Evolutionary conservation across 2,113 vertebrate genomes (phyloP), one percentile per base, ranked within the genome.

Genomic region (Lichenostomus cassidix): DNA sequence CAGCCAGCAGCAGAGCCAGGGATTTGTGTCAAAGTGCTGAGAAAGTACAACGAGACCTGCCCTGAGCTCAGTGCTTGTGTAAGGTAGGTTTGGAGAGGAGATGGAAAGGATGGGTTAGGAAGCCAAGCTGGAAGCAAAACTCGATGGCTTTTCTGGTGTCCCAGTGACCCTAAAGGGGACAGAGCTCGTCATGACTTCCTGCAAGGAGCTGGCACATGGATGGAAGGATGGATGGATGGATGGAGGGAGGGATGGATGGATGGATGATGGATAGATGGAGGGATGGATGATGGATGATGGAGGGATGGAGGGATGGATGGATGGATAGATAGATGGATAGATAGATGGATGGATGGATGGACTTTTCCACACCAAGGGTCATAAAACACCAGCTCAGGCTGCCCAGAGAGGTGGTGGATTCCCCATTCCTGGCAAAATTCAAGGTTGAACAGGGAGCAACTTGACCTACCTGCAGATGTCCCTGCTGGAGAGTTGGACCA

Each of bases 1-100:
- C 49, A 28, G 95, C 94, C 95, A 95, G 95, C 55, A 83, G 70
- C 15, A 33, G 87, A 92, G 86, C 67, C 95, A 59, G 87, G 67
- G 93, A 69, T 83, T 35, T 65, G n/a, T n/a, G 90, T 94, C 37
- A 77, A 74, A 88, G 68, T 81, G 70, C 65, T 79, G 47, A 69
- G 63, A 56, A 42, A 42, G 19, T 29, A 42, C 58, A 70, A 17
- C 1, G 0, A 84, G 28, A 59, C 8, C n/a, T 49, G 53, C 27
- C 18, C n/a, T 33, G 35, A 52, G 60, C 29, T 42, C 4, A 28
- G 5, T 28, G 73, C 0, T 0, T 2, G 28, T 12, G 17, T 22
- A 44, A 58, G 47, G 82, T 63, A 63, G 29, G 4, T 52, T 68
- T 64, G 50, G 67, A 70, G 49, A 42, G 39, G 55, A n/a, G 7